phyloP scores from a whole-genome alignment of 1,140 invertebrate genomes.

The Drosophila chauvacae region DNA sequence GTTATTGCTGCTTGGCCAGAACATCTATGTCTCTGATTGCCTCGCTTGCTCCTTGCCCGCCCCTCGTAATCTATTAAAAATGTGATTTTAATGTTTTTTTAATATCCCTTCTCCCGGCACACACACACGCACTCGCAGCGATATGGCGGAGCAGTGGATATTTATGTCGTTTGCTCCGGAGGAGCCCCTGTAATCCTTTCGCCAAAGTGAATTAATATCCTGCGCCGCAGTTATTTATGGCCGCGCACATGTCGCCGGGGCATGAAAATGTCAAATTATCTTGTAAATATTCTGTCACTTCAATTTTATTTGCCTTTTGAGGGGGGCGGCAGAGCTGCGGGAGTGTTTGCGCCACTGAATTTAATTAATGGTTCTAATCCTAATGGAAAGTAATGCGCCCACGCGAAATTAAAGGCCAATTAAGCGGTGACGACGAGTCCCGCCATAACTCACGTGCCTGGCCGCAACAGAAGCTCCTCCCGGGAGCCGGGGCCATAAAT shows the following conservation, averaged over 20 bases:
- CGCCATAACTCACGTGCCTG: slow-evolving; percentile 38
- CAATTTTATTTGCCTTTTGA: slow-evolving; percentile 25
- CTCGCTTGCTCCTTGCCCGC: background rate
- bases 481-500: slow-evolving; percentile 40
- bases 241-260: slow-evolving; percentile 23
- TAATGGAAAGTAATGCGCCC: slow-evolving; percentile 45
- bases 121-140: background rate
- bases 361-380: slow-evolving; percentile 60
- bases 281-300: slow-evolving; percentile 51
- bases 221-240: slow-evolving; percentile 26
- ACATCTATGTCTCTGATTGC: background rate
- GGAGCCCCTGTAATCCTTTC: slow-evolving; percentile 44
- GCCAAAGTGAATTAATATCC: slow-evolving; percentile 32
- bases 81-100: slow-evolving; percentile 72
- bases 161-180: slow-evolving; percentile 40
- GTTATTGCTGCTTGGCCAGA: slow-evolving; percentile 33
- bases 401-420: slow-evolving; percentile 60
- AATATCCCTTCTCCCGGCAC: slow-evolving; percentile 42
- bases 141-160: slow-evolving; percentile 49
- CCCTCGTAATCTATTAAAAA: slow-evolving; percentile 66
- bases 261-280: slow-evolving; percentile 56
- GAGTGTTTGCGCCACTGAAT: background rate
- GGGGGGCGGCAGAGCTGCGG: too few relatives aligned
- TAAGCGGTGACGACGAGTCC: slow-evolving; percentile 30
- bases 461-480: background rate